Base-by-base conservation (phyloP, 2,113 vertebrate species). In the Chitala chitala region DNA sequence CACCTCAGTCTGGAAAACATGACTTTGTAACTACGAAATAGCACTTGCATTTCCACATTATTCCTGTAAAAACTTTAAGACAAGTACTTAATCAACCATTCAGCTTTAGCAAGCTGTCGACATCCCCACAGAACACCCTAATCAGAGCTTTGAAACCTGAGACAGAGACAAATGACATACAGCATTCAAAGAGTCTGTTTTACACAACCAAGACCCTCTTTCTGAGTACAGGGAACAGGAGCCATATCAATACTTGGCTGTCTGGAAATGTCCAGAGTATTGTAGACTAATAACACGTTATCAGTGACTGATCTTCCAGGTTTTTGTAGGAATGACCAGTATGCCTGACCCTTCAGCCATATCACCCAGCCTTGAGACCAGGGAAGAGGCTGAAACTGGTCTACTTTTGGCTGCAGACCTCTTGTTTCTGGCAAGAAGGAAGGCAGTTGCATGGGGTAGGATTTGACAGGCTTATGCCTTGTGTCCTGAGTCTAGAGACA, bases 181-280 rank as follows among this genome's bases (percentile, higher is more conserved):
- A 44, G 20, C 38, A 3, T 12, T 44, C 17, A 44, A 33, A 38
- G 36, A 46, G 5, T 31, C 38, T 44, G 36, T 38, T 17, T 44
- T 22, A 66, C 36, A 33, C 59, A 63, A 33, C 9, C 26, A 63
- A 63, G 38, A 17, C 31, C 33, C n/a, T n/a, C 59, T 63, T 63
- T 33, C 59, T 63, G 59, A 33, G 29, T 15, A 17, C 36, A 2
- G 59, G 59, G 38, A 63, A 63, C 33, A 33, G 59, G 59, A 63
- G 29, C 33, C 59, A 7, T 29, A 29, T 63, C 59, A 38, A 15
- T 38, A 20, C 59, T 33, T 33, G 59, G 31, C 38, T 63, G 59
- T 63, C 59, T 63, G 59, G 33, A 63, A 33, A 63, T 63, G 59
- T 63, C 33, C 59, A 63, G 59, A 63, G 38, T 33, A 63, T 63